Base-by-base conservation (phyloP, 2,888 invertebrate genomes). In the Embidobia sp. region DNA sequence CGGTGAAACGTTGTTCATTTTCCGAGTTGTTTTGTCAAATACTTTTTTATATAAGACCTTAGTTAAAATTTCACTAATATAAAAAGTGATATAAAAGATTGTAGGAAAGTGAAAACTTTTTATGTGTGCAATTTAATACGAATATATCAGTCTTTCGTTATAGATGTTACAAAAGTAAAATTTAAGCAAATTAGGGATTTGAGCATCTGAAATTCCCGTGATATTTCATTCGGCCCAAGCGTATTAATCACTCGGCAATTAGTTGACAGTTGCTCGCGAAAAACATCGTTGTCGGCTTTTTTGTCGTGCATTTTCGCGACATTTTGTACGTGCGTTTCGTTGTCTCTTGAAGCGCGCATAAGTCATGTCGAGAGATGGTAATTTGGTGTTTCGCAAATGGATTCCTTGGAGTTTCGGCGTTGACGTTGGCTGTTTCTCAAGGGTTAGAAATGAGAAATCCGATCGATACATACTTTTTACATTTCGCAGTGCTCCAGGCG, bases 371-470 rank as follows among this genome's bases (percentile, higher is more conserved):
- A 72, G 67, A 42, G 27, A 77, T 77, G 67, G 78, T 79, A 82
- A 82, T 81, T 79, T 66, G 78, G 78, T 73, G 78, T 81, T 80
- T 79, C 76, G 61, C 80, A 78, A 81, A 80, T 80, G 80, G 80
- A 80, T 81, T 80, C 78, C 77, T 46, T 57, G 72, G n/a, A 78
- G 64, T 79, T 64, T 70, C 63, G 55, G 18, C 59, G 57, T 66
- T 61, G 70, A 72, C 74, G 76, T 53, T 40, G 13, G 57, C 35
- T 53, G 53, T 61, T 77, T 51, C 59, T 66, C 70, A 74, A 49
- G 64, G 57, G 70, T 66, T 69, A 61, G 66, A 70, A 61, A 57
- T 67, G 64, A 74, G 57, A 63, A 44, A 57, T 67, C 57, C 72
- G 78, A 80, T 81, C 81, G 74, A 80, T 81, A 78, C 11, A 11